Evolutionary conservation across 2,797 vertebrate species (phyloP).

Genomic region (Myotis pilosus): DNA sequence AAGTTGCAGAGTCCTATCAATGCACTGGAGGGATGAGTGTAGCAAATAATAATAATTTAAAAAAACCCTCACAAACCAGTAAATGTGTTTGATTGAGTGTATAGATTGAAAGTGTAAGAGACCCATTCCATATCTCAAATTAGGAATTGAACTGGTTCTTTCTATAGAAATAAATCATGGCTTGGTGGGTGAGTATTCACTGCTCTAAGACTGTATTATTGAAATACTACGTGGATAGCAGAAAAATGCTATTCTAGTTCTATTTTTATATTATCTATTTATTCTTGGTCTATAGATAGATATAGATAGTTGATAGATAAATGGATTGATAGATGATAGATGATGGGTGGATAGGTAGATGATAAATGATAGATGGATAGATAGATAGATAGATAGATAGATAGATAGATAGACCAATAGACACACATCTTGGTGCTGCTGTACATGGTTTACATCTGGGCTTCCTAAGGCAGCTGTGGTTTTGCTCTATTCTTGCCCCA

Average conservation of each 20-base stretch:
- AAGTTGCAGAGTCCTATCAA: not conserved
- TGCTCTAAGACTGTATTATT: not conserved
- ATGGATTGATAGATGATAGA: not conserved
- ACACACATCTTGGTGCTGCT: not conserved
- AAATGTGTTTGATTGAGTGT: conserved; percentile 1
- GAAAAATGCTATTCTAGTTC: not conserved
- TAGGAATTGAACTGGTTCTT: conserved; percentile 35
- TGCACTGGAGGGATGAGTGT: not conserved
- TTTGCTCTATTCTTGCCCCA: not conserved
- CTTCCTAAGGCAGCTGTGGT: not conserved
- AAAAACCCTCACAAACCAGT: not conserved
- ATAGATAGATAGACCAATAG: not conserved
- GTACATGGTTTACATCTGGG: not conserved
- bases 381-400: not conserved
- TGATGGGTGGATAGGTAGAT: not conserved
- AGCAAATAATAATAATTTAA: not conserved
- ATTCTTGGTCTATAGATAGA: not conserved
- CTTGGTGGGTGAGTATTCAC: conserved; percentile 1
- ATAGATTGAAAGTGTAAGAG: not conserved
- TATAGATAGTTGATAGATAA: not conserved
- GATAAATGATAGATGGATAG: not conserved
- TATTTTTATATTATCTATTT: conserved; percentile 7
- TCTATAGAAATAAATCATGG: conserved; percentile 49
- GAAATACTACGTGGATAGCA: conserved; percentile 33
- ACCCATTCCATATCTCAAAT: conserved; percentile 1